Base-by-base conservation (phyloP, 2,888 invertebrate genomes). In the Bhutanitis thaidina region DNA sequence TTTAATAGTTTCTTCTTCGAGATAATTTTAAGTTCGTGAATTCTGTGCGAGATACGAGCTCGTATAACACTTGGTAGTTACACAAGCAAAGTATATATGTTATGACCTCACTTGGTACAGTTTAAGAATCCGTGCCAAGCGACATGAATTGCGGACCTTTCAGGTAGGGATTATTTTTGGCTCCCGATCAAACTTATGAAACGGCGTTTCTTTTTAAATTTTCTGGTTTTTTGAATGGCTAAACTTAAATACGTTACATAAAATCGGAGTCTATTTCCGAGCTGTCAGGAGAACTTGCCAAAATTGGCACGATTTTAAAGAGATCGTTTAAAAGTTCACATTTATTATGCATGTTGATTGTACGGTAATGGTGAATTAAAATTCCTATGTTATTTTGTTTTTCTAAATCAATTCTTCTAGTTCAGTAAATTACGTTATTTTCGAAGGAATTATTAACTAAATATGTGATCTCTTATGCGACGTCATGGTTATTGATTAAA, bases 81-180 rank as follows among this genome's bases (percentile, higher is more conserved):
- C 20, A 13, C 12, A 29, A 15, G 40, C 14, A 29, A 13, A 29
- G 54, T 55, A 53, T 51, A 57, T 49, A 55, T 52, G 49, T 56
- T 59, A 57, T 52, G 53, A 54, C 49, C 54, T 58, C 55, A 58
- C 58, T 50, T 37, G 51, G 57, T 54, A 57, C 57, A 58, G 59
- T 57, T 62, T 58, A 59, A 58, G 60, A 61, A 56, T 54, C 50
- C 56, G 62, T 66, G 65, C 64, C 64, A 65, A 65, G 56, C 58
- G 57, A 57, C 55, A 54, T 59, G 62, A 64, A 59, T 63, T 58
- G 62, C 56, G 58, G 62, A 60, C 58, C 62, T 65, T 64, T 62
- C 65, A 67, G 67, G 67, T 67, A 64, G 52, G 60, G 61, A 64
- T 63, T 65, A 65, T 64, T 65, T 58, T 67, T 67, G 66, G 65